Base-by-base conservation (phyloP, 2,113 vertebrate genomes). In the Xyrauchen texanus region DNA sequence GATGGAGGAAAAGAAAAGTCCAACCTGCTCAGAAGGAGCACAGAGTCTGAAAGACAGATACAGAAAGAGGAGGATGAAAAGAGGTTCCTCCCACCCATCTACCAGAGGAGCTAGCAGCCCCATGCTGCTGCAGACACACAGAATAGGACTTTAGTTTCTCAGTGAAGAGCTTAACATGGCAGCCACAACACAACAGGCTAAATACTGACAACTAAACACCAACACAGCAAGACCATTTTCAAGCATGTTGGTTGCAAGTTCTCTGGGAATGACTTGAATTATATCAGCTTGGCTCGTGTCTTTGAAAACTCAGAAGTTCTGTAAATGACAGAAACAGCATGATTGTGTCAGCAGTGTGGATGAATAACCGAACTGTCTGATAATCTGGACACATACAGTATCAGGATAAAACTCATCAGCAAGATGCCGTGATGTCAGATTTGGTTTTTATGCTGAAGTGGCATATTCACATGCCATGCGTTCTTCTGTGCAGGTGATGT, bases 121-220 rank as follows among this genome's bases (percentile, higher is more conserved):
- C 86, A 87, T 86, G 90, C 21, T 34, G 21, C 21, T 34, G 21
- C 21, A 34, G 21, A 1, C 21, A 34, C 83, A 42, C 44, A 86
- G 84, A 86, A 34, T 34, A 34, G 21, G 21, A 34, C 21, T 85
- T n/a, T n/a, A n/a, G 87, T 85, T 86, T 89, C 89, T 90, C 89
- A 92, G 90, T 92, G 88, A 90, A 85, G 87, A 87, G 89, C 87
- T 92, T 91, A 91, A 87, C 85, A 81, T 88, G 64, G 58, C 76
- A 71, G 90, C 86, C 85, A 81, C 88, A 68, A 61, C 78, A 71
- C 69, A 84, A 44, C 82, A 75, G 86, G 1, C 21, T 34, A 34
- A 34, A 34, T 34, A 34, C 21, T 34, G 21, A 34, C 21, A 34
- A 34, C 21, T n/a, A 58, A 12, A 58, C 55, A 58, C 3, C 21